These are phyloP conservation scores for Gambusia affinis DNA, from an alignment of 2,113 vertebrate genomes.

Conservation along the genomic window DNA sequence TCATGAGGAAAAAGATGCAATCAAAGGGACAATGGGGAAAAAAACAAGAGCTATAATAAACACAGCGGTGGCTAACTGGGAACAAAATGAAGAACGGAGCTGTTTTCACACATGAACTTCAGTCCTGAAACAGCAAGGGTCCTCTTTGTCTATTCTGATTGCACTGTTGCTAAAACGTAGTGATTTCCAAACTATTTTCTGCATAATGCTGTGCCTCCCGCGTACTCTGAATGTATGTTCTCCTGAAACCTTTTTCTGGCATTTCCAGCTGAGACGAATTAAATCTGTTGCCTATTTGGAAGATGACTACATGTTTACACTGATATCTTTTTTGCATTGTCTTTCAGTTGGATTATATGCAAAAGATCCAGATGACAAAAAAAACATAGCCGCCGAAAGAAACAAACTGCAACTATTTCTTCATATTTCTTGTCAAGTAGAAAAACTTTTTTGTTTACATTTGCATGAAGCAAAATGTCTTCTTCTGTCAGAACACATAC, in stretches of 20 bases:
- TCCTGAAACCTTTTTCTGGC: background rate
- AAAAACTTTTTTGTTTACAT: background rate
- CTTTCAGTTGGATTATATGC: background rate
- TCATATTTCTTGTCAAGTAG: background rate
- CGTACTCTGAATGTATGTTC: background rate
- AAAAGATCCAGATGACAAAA: background rate
- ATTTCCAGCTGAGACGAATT: background rate
- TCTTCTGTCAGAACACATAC: background rate
- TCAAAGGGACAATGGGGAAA: background rate
- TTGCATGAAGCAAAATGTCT: background rate
- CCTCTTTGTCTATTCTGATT: background rate
- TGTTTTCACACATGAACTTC: background rate
- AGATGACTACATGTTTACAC: background rate
- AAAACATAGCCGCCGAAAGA: background rate
- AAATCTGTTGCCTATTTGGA: background rate
- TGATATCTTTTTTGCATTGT: background rate
- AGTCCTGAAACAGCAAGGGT: background rate
- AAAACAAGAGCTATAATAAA: background rate
- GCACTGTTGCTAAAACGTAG: background rate
- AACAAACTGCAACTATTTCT: background rate
- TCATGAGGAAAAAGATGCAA: background rate
- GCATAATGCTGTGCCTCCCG: background rate
- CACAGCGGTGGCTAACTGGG: conserved; percentile 2
- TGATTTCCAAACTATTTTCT: background rate
- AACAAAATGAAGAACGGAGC: conserved; percentile 2